Conservation (phyloP, 30 jellyfish, hydroid and myxozoan genomes). For the Cassiopea andromeda region DNA sequence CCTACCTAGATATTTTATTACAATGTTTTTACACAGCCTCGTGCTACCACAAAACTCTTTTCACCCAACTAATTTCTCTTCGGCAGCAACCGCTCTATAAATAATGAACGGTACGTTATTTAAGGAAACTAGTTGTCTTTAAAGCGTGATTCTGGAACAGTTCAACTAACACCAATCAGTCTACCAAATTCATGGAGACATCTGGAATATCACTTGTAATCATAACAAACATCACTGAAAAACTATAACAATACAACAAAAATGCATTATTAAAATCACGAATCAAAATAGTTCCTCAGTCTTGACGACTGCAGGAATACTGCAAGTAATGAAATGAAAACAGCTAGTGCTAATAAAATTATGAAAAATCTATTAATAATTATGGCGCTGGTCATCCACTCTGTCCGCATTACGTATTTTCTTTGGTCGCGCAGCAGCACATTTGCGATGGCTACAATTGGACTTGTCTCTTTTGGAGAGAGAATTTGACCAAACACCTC, state of each 20-base stretch:
- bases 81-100: no score
- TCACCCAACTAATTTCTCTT: no score
- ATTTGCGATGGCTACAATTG: conserved; percentile 76
- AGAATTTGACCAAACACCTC: conserved; percentile 73
- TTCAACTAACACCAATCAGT: neutral
- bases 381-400: conserved; percentile 90
- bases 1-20: no score
- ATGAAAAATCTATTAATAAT: conserved; percentile 75
- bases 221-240: neutral
- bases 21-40: no score
- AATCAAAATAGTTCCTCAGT: conserved; percentile 13
- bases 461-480: conserved; percentile 73
- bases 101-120: no score
- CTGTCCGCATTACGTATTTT: conserved; percentile 64
- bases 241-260: neutral
- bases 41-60: no score
- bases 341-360: conserved; percentile 53
- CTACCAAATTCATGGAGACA: neutral
- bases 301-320: conserved; percentile 81
- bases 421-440: conserved; percentile 76
- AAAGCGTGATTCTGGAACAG: no score
- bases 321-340: conserved; percentile 68
- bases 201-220: neutral
- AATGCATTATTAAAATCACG: neutral
- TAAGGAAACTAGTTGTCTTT: no score